These are phyloP conservation scores for Pollachius pollachius DNA, from an alignment of 2,113 vertebrate species.

Conservation along the genomic window DNA sequence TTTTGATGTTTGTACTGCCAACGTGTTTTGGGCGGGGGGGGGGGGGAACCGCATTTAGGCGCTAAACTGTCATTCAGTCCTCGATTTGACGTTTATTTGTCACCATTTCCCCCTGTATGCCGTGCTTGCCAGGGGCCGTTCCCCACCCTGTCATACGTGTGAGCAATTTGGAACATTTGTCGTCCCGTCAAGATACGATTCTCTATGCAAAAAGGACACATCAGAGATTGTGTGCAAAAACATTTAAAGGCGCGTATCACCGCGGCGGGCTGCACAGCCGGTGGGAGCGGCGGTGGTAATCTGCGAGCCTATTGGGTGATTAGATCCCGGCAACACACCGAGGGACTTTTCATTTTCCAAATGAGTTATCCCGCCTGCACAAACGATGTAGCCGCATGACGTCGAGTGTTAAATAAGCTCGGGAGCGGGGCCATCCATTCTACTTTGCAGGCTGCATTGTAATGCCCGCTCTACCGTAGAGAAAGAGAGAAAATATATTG, in stretches of 20 bases:
- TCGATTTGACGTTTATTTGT: neutral
- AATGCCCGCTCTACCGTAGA: constrained; percentile 67
- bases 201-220: no score
- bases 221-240: no score
- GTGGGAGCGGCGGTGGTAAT: constrained; percentile 50
- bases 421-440: constrained; percentile 65
- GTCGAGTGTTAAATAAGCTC: constrained; percentile 76
- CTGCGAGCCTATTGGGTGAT: constrained; percentile 48
- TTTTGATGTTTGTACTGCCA: neutral
- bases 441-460: constrained; percentile 58
- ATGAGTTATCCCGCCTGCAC: constrained; percentile 68
- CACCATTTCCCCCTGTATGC: neutral
- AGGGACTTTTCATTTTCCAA: constrained; percentile 76
- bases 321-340: constrained; percentile 58
- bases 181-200: no score
- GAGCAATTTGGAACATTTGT: constrained; percentile 10
- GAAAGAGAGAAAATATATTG: constrained; percentile 28
- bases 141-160: constrained; percentile 7
- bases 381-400: constrained; percentile 70
- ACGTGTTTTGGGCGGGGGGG: no score
- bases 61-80: no score
- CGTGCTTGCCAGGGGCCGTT: neutral
- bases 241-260: neutral
- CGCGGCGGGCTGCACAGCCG: constrained; percentile 14
- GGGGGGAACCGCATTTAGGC: no score